Evolutionary conservation across 1,140 invertebrate genomes (phyloP), one percentile per base, ranked within the genome.

Genomic region (Phortica variegata): DNA sequence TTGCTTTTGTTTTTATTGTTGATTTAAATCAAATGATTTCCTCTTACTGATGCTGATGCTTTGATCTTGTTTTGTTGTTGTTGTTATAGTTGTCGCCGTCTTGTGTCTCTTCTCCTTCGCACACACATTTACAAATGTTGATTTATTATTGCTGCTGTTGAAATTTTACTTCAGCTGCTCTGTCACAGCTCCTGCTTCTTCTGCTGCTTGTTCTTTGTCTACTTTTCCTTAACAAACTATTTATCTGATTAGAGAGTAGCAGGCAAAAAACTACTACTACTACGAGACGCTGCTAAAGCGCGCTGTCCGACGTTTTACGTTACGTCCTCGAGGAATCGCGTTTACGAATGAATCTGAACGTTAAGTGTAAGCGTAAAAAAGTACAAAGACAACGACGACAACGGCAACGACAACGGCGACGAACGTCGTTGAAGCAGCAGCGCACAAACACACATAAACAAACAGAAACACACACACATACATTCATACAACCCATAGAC

Each of bases 291-390:
- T 26, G 23, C 23, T 26, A 10, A 5, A 6, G 56, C 62, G 63
- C 60, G 65, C 65, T 69, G 53, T 58, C 65, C 68, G 61, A 69
- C 70, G 69, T 70, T 69, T 69, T 58, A 71, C 70, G 69, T 73
- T 70, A 73, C 71, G 71, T 73, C 71, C 71, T 73, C 70, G 71
- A 73, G 70, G 71, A 73, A 73, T 73, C 71, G 71, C 71, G 69
- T 62, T 72, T 72, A 72, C 69, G 71, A 73, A 73, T 73, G 71
- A 73, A 73, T 73, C 70, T 70, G 70, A 73, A 71, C 65, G 70
- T 73, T 61, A 60, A 71, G 70, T 73, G 70, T 73, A 69, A 73
- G 70, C 70, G 70, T 73, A 69, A 73, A 73, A 70, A 63, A 66
- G 23, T 66, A 66, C 60, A 68, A 60, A 70, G 52, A 69, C 51